Evolutionary conservation across 2,888 invertebrate species (phyloP).

Genomic region (Conistra vaccinii): DNA sequence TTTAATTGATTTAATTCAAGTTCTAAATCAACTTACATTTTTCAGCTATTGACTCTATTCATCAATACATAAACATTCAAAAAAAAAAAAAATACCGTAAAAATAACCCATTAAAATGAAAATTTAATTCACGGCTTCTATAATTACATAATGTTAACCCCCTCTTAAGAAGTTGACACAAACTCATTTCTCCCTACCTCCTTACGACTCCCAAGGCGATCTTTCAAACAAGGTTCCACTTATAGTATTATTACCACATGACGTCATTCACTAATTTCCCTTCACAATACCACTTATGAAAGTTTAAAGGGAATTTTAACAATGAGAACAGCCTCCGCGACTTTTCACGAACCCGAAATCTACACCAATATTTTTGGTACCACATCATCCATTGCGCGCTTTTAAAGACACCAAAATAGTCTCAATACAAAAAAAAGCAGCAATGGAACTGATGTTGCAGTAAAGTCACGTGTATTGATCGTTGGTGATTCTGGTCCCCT

Average conservation of each 20-base stretch:
- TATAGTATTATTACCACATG: conserved; percentile 35
- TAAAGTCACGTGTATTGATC: conserved; percentile 13
- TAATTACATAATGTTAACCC: conserved; percentile 7
- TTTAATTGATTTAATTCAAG: not conserved
- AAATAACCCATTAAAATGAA: not conserved
- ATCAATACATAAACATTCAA: too few species aligned
- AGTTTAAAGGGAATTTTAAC: conserved; percentile 57
- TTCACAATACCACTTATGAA: conserved; percentile 58
- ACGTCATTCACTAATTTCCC: conserved; percentile 51
- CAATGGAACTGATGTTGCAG: conserved; percentile 10
- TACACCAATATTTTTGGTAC: too few species aligned
- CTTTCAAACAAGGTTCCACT: conserved; percentile 19
- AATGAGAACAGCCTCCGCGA: conserved; percentile 36
- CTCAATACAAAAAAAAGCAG: not conserved
- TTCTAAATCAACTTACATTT: too few species aligned
- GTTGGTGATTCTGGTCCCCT: conserved; percentile 4
- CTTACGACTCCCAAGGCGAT: conserved; percentile 20
- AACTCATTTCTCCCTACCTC: conserved; percentile 7
- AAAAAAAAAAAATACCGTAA: too few species aligned
- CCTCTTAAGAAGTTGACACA: not conserved
- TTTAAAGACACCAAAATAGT: too few species aligned
- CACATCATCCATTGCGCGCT: conserved; percentile 22
- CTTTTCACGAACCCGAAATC: not conserved
- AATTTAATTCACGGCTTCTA: not conserved
- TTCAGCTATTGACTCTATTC: too few species aligned